Conservation (phyloP, 1,140 invertebrate species). For the Caerostris darwini region DNA sequence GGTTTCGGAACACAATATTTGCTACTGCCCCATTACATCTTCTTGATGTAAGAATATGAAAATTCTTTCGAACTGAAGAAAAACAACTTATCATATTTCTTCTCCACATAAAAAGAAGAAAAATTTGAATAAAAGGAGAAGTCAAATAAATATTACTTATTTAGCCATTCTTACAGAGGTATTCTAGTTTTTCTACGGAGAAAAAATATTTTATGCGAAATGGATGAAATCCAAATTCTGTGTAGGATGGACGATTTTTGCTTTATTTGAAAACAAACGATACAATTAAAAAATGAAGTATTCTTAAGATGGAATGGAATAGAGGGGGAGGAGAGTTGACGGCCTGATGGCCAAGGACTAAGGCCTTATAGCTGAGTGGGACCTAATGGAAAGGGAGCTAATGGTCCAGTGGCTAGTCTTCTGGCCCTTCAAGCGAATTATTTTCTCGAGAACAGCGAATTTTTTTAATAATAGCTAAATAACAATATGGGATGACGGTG, state of each 20-base stretch:
- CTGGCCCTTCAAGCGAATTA: too few species aligned
- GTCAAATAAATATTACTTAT: conserved; percentile 76
- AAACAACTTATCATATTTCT: conserved; percentile 54
- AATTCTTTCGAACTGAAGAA: conserved; percentile 34
- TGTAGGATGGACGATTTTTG: not conserved
- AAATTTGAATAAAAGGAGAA: conserved; percentile 56
- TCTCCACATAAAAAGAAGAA: conserved; percentile 27
- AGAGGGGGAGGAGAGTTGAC: too few species aligned
- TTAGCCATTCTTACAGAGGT: conserved; percentile 57
- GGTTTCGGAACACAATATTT: conserved; percentile 57
- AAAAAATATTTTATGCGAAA: conserved; percentile 17
- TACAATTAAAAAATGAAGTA: not conserved
- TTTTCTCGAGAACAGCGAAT: too few species aligned
- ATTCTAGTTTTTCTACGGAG: conserved; percentile 20
- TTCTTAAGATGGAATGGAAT: not conserved
- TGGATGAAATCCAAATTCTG: conserved; percentile 52
- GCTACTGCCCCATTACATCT: conserved; percentile 71
- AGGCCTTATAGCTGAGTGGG: too few species aligned
- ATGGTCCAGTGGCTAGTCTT: too few species aligned
- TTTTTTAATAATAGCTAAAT: too few species aligned
- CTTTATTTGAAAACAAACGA: too few species aligned
- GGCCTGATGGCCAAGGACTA: not conserved
- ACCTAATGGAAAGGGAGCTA: too few species aligned
- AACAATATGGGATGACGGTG: too few species aligned
- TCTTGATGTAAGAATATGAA: conserved; percentile 67